Base-by-base conservation (phyloP, 2,797 vertebrate species). In the Onychomys arenicola region DNA sequence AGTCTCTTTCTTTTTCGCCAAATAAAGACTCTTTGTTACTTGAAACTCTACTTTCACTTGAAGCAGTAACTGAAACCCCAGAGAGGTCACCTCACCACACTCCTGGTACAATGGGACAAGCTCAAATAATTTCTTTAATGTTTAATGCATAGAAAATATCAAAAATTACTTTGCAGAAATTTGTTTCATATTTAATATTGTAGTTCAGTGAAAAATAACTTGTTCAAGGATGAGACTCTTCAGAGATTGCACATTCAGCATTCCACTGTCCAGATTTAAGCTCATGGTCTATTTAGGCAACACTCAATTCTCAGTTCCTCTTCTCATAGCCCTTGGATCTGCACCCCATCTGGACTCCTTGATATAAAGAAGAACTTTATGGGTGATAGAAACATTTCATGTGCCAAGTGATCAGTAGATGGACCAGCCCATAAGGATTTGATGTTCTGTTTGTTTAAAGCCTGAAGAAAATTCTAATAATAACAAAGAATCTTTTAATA, bases 171-270 rank as follows among this genome's bases (percentile, higher is more conserved):
- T 77, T 89, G 10, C 27, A 82, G 40, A 69, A 82, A 73, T 46
- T 40, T 9, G 59, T 0, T 57, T 17, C 32, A n/a, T 84, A 46
- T 82, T 95, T 67, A 61, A 86, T 89, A 91, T 13, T 49, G n/a
- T 29, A 90, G 46, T 57, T 43, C 40, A 34, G 5, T 63, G 40
- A 21, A 78, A 5, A 25, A 46, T 49, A 88, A 7, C 3, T 80
- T 37, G 16, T 29, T 65, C 34, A 63, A 93, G 5, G 27, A 32
- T 21, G 9, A 77, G 65, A 63, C 61, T 73, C 29, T 40, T 16
- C 2, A 21, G 14, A 40, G 16, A 19, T 65, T 87, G 0, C 0
- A 1, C 37, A 49, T 43, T 78, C 27, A 25, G 13, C n/a, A 5
- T 34, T 37, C 40, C 25, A n/a, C 19, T 23, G 7, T 43, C 52